phyloP scores from a whole-genome alignment of 2,888 invertebrate species.

The Kryphioiulus occultus region DNA sequence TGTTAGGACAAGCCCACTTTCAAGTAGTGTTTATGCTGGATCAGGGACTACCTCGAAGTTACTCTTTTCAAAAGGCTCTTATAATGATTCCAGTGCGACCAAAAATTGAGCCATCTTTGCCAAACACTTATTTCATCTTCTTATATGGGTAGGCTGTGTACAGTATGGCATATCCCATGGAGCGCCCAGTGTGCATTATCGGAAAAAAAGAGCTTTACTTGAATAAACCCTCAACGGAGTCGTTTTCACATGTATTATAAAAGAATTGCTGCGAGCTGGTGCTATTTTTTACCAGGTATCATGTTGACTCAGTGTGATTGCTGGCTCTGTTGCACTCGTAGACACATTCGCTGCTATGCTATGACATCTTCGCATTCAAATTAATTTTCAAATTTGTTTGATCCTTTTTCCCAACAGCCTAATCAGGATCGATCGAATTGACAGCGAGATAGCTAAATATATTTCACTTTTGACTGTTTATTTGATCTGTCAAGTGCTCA shows the following conservation, averaged over 20 bases:
- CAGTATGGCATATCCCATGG: background rate
- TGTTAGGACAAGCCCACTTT: too few relatives aligned
- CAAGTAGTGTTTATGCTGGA: too few relatives aligned
- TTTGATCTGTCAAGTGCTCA: too few relatives aligned
- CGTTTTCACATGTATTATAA: background rate
- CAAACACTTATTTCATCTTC: background rate
- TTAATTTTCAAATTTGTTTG: too few relatives aligned
- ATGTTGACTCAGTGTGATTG: background rate
- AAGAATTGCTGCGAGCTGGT: background rate
- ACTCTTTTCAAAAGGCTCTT: too few relatives aligned
- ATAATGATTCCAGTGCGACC: background rate
- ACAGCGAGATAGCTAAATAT: too few relatives aligned
- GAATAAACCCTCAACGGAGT: slow-evolving; percentile 3
- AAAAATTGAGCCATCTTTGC: background rate
- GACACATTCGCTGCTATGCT: too few relatives aligned
- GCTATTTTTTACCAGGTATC: background rate
- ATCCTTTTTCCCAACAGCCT: too few relatives aligned
- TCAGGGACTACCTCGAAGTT: too few relatives aligned
- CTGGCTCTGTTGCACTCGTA: background rate
- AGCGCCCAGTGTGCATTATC: slow-evolving; percentile 20
- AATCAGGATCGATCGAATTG: too few relatives aligned
- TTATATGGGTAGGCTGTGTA: background rate
- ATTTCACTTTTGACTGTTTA: too few relatives aligned
- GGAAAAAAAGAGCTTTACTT: slow-evolving; percentile 5
- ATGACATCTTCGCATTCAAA: too few relatives aligned